Evolutionary conservation across 2,113 vertebrate species (phyloP).

Genomic region (Pteruthius melanotis): DNA sequence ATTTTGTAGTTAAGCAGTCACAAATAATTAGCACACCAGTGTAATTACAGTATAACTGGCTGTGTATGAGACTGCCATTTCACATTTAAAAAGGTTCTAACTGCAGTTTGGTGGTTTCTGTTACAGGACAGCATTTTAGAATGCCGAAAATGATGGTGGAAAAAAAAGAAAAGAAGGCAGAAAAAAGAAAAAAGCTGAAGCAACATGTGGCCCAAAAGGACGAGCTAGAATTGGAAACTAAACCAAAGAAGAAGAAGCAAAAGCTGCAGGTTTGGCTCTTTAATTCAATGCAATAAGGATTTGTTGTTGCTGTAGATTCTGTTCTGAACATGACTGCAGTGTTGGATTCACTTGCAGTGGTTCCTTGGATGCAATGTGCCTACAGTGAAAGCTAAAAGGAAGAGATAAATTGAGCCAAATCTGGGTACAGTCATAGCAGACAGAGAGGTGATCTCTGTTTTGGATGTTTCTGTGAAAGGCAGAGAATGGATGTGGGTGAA

Average conservation of each 20-base stretch:
- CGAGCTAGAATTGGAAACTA: not conserved
- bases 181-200: slow-evolving; percentile 55
- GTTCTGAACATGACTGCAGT: too few relatives aligned
- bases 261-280: not conserved
- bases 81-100: not conserved
- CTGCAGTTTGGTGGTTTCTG: not conserved
- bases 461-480: not conserved
- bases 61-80: not conserved
- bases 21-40: not conserved
- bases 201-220: not conserved
- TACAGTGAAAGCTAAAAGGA: not conserved
- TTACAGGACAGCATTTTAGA: not conserved
- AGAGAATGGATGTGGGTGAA: not conserved
- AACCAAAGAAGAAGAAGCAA: not conserved
- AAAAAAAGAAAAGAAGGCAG: not conserved
- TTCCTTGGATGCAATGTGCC: not conserved
- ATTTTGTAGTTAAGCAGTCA: not conserved
- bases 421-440: not conserved
- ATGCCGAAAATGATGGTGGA: slow-evolving; percentile 42
- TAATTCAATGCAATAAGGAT: not conserved
- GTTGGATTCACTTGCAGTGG: not conserved
- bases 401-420: not conserved
- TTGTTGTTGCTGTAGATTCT: not conserved
- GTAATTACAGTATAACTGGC: not conserved
- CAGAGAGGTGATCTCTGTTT: not conserved